Percentiles rank a stretch among this genome's conserved stretches.
Conservation (phyloP, 1,140 invertebrate genomes). For the Pseudobourletiella spinata region DNA sequence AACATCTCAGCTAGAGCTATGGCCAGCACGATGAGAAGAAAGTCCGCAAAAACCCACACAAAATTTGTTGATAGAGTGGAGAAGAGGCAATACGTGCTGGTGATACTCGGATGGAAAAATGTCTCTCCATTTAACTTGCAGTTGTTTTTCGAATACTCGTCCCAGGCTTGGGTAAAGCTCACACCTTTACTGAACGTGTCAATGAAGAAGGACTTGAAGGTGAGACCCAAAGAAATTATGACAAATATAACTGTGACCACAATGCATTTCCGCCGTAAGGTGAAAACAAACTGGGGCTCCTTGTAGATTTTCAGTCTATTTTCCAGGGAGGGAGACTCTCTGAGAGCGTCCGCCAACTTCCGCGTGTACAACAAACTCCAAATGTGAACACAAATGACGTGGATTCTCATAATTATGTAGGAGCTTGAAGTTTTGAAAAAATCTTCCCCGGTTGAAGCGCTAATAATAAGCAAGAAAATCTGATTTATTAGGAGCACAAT, state of each 20-base stretch:
- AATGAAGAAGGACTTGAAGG: constrained; percentile 16
- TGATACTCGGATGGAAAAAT: constrained; percentile 21
- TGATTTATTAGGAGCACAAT: constrained; percentile 25
- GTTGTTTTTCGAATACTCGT: constrained; percentile 12
- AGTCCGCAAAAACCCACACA: constrained; percentile 31
- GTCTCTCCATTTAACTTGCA: constrained; percentile 14
- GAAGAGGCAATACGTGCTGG: constrained; percentile 25
- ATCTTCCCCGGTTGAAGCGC: constrained; percentile 18
- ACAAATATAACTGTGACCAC: constrained; percentile 18
- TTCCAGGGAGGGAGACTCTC: constrained; percentile 23
- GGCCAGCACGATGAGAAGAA: constrained; percentile 26
- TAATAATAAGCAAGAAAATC: constrained; percentile 17
- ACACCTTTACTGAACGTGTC: background rate
- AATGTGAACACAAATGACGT: constrained; percentile 31
- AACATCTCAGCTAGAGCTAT: constrained; percentile 22
- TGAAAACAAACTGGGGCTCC: background rate
- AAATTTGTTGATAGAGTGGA: constrained; percentile 24
- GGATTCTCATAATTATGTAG: constrained; percentile 24
- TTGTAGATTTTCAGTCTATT: constrained; percentile 31
- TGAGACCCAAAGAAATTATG: constrained; percentile 16
- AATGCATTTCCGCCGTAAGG: constrained; percentile 21
- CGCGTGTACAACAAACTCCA: constrained; percentile 21
- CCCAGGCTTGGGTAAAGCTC: constrained; percentile 11
- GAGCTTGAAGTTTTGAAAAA: constrained; percentile 28
- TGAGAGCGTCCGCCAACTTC: constrained; percentile 12